Evolutionary conservation across 2,797 vertebrate genomes (phyloP), one percentile per base, ranked within the genome.

Genomic region (Hoplostethus atlanticus): DNA sequence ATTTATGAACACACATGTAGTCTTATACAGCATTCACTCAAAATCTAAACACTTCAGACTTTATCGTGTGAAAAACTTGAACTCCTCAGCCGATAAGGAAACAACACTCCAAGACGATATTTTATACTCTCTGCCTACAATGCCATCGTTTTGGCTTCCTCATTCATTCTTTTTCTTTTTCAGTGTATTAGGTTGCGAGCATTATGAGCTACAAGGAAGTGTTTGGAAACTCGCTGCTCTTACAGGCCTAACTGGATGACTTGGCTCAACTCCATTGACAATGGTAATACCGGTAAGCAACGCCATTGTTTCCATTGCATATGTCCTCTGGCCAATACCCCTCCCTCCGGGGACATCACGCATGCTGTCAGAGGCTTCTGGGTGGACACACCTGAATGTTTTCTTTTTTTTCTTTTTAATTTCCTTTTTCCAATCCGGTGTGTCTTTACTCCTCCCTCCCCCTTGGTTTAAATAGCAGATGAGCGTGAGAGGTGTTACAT

Each of bases 391-490:
- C 53, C 53, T 55, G 3, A 31, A 31, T 16, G 7, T 40, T 40
- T 40, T 11, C 2, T 16, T 51, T 21, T 21, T n/a, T 36, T n/a
- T 56, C 7, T 57, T 30, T 15, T n/a, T 6, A n/a, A 16, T 7
- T 38, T 38, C 55, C 25, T 9, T 38, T 10, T 10, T 3, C 1
- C 34, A 21, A 21, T 31, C 10, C 30, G 44, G n/a, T 21, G 6
- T 4, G 21, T 21, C 6, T 28, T 4, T 1, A 6, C 42, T 44
- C 34, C 38, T 28, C 34, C 67, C 66, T 34, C 9, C 72, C 6
- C 7, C 2, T 13, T 10, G 1, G 21, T 47, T 80, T 88, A 89
- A 82, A 89, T 79, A 85, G 52, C 2, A 42, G 28, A 11, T 56
- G 4, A 7, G 3, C 11, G 2, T 1, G 12, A 50, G 3, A 44